phyloP scores from a whole-genome alignment of 2,113 vertebrate species.

The Pontoporia blainvillei region DNA sequence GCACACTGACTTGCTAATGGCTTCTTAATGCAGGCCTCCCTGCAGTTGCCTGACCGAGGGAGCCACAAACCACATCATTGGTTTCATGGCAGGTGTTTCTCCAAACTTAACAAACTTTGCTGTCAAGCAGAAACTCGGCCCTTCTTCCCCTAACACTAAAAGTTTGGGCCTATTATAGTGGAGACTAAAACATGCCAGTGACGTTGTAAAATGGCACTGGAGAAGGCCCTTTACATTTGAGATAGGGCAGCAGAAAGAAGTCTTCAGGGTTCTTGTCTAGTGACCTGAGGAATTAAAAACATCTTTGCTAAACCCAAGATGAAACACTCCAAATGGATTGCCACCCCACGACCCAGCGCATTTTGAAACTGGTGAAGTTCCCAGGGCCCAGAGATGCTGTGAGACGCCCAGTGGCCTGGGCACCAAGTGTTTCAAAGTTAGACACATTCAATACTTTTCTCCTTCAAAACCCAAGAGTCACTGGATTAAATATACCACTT shows the following conservation, averaged over 20 bases:
- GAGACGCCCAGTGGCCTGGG: not conserved
- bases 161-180: not conserved
- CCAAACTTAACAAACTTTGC: constrained; percentile 11
- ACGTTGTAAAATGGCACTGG: not conserved
- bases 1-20: not conserved
- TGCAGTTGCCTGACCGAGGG: not conserved
- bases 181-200: not conserved
- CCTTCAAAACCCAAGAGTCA: constrained; percentile 14
- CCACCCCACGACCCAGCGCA: not conserved
- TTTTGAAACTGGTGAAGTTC: not conserved
- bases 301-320: not conserved
- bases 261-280: not conserved
- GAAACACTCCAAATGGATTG: not conserved
- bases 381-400: not conserved
- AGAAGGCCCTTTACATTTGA: not conserved
- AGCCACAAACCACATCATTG: not conserved
- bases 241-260: not conserved
- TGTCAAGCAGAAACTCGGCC: not conserved
- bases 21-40: not conserved
- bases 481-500: constrained; percentile 26
- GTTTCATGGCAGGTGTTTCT: constrained; percentile 20
- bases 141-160: not conserved
- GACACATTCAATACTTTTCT: not conserved
- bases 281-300: constrained; percentile 34
- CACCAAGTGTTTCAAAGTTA: not conserved